Evolutionary conservation across 2,888 invertebrate genomes (phyloP), one percentile per base, ranked within the genome.

Genomic region (Dichetophora obliterata): DNA sequence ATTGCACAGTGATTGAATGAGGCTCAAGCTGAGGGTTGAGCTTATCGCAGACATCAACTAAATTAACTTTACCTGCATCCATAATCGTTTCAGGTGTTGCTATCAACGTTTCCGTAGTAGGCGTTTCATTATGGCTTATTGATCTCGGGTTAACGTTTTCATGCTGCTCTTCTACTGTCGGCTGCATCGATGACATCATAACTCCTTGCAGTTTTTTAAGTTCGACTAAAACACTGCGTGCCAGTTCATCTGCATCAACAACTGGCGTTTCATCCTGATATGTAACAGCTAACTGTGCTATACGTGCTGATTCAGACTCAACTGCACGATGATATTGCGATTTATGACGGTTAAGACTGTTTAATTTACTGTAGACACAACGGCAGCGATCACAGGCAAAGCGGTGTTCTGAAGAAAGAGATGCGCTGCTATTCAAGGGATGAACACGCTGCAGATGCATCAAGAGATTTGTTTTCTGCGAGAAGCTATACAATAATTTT

Each of bases 281-380:
- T 8, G 65, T 37, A 3, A 61, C 71, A 8, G 16, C 59, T 3
- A 63, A 16, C 2, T 76, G 72, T 5, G 71, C 50, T n/a, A 68
- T 65, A 11, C 24, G 65, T 31, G 34, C 5, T 22, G 71, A 34
- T 37, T 71, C 71, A 5, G 57, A 37, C 31, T 19, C 37, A 6
- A n/a, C 9, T 8, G 61, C 9, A 6, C 63, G 16, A 50, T 85
- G 84, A 8, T 79, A 59, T 52, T 75, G 52, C 5, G 80, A 80
- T 14, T 76, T 81, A 61, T 85, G 85, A 1, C 82, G 83, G 75
- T 79, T 84, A 34, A 83, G 79, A 34, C 79, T 78, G 16, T 82
- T 81, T 24, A 81, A 65, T 68, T 80, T 85, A 0, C 72, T 79
- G 76, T 83, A 85, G 2, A 80, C 69, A 43, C 82, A 82, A 0